Evolutionary conservation across 2,113 vertebrate species (phyloP).

Genomic region (Edolisoma coerulescens): DNA sequence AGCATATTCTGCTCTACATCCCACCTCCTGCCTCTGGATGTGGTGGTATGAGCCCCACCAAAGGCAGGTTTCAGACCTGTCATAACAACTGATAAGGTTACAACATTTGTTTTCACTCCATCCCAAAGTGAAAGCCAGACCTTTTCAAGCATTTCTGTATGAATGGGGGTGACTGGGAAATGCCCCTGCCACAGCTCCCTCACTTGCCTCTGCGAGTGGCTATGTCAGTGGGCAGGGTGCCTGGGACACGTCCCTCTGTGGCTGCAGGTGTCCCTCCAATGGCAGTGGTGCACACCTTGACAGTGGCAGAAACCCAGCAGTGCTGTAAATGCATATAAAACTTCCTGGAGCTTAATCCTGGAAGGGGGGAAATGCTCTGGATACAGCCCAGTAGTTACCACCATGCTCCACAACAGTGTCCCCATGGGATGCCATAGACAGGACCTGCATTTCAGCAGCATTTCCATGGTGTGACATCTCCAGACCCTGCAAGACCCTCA

Average conservation of each 20-base stretch:
- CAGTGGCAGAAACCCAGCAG: background rate
- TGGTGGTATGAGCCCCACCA: background rate
- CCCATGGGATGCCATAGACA: background rate
- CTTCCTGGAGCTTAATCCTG: background rate
- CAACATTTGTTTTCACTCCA: slow-evolving; percentile 4
- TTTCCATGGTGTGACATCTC: background rate
- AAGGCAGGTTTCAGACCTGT: background rate
- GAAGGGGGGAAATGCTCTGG: background rate
- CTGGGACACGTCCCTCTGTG: rapidly evolving
- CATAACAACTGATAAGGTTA: background rate
- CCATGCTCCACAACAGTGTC: rapidly evolving
- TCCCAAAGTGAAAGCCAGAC: background rate
- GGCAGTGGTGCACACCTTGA: background rate
- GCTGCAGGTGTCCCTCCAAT: background rate
- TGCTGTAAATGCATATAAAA: background rate
- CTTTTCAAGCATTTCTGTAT: background rate
- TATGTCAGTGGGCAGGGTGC: rapidly evolving
- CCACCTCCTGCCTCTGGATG: background rate
- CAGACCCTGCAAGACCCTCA: background rate
- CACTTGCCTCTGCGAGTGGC: rapidly evolving
- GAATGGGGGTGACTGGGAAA: background rate
- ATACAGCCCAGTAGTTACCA: background rate
- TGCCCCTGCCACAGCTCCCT: background rate
- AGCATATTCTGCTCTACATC: rapidly evolving
- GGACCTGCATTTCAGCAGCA: background rate